Percentiles rank a stretch among this genome's conserved stretches.
Conservation (phyloP, 2,888 invertebrate species). For the Tetropium fuscum region DNA sequence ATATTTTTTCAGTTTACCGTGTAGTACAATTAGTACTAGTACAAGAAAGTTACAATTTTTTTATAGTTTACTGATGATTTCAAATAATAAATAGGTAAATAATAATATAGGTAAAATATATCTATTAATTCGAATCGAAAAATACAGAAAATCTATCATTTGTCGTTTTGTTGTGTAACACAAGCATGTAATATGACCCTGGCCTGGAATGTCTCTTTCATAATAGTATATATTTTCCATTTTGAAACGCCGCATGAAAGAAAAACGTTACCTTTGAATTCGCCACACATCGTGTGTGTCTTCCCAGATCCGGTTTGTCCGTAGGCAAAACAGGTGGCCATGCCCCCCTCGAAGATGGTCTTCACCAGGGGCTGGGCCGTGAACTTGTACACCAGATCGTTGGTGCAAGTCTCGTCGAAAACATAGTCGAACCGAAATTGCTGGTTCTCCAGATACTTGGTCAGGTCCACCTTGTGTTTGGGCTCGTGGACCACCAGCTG, state of each 20-base stretch:
- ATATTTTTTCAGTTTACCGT: no score
- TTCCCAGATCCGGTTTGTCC: slow-evolving; percentile 99
- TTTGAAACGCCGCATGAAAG: no score
- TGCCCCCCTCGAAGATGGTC: slow-evolving; percentile 98
- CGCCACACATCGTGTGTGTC: slow-evolving; percentile 99
- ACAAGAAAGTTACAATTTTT: no score
- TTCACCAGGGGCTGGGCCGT: slow-evolving; percentile 98
- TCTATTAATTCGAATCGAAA: background rate
- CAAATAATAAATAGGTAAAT: no score
- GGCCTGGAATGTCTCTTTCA: no score
- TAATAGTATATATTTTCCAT: no score
- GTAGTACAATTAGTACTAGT: no score
- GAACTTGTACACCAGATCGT: slow-evolving; percentile 97
- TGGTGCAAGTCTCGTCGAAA: slow-evolving; percentile 95
- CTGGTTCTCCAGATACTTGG: slow-evolving; percentile 98
- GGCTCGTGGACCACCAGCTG: slow-evolving; percentile 90
- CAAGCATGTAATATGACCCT: no score
- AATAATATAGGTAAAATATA: background rate
- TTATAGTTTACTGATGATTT: no score
- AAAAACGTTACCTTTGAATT: slow-evolving; percentile 82
- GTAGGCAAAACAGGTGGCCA: slow-evolving; percentile 99
- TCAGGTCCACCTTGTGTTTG: slow-evolving; percentile 95
- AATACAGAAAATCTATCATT: no score
- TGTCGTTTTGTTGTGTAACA: no score
- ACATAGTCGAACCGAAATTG: slow-evolving; percentile 98